phyloP scores from a whole-genome alignment of 1,140 invertebrate genomes.

The Atta texana region DNA sequence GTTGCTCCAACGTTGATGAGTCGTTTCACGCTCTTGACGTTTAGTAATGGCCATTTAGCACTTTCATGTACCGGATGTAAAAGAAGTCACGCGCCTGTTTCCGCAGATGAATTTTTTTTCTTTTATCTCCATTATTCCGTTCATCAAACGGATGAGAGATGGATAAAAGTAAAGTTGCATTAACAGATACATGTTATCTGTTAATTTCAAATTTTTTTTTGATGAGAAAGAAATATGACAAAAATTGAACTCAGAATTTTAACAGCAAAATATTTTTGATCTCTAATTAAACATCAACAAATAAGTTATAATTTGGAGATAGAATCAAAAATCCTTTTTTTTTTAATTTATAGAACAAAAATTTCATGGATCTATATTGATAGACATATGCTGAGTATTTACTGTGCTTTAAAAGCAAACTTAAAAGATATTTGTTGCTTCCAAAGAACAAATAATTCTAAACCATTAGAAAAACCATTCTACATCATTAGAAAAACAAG shows the following conservation, averaged over 20 bases:
- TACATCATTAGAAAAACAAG: not conserved
- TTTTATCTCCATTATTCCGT: not conserved
- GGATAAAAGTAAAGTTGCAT: not conserved
- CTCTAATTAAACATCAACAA: not conserved
- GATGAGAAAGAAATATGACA: not conserved
- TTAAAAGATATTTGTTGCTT: not conserved
- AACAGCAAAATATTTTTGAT: not conserved
- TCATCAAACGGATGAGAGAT: not conserved
- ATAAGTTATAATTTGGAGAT: not conserved
- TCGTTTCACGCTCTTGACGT: conserved; percentile 44
- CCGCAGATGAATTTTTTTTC: not conserved
- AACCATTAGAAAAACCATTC: not conserved
- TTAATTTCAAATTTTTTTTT: not conserved
- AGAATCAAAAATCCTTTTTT: not conserved
- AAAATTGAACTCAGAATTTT: not conserved
- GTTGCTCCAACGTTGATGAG: conserved; percentile 27
- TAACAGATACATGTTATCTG: not conserved
- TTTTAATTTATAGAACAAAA: not conserved
- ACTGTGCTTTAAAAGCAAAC: not conserved
- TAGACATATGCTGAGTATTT: not conserved
- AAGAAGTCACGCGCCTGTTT: conserved; percentile 16
- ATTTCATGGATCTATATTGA: not conserved
- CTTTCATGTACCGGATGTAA: conserved; percentile 28
- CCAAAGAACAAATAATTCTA: not conserved
- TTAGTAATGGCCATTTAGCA: conserved; percentile 55